Percentiles rank a stretch among this genome's conserved stretches.
Conservation (phyloP, 2,888 invertebrate species). For the Halocaridina rubra region DNA sequence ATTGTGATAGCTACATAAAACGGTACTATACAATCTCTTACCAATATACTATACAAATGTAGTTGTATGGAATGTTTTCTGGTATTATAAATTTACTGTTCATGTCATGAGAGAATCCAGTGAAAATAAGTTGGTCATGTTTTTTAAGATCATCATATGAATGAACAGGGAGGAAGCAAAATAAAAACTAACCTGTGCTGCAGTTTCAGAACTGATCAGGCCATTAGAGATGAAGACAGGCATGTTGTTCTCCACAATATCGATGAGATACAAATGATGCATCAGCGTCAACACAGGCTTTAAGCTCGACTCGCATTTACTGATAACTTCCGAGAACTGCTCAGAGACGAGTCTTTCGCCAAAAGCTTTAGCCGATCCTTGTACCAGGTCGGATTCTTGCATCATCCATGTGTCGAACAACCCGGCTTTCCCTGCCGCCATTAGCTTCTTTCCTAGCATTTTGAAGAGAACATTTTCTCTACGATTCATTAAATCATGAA, state of each 20-base stretch:
- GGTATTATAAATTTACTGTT: no score
- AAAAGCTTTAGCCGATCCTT: slow-evolving; percentile 63
- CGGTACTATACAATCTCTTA: no score
- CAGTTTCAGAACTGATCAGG: slow-evolving; percentile 51
- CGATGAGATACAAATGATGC: slow-evolving; percentile 61
- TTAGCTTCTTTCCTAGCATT: slow-evolving; percentile 56
- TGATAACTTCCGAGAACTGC: slow-evolving; percentile 53
- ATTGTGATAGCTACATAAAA: no score
- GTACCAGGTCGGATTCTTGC: slow-evolving; percentile 64
- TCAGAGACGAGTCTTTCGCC: slow-evolving; percentile 63
- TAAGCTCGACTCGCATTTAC: slow-evolving; percentile 47
- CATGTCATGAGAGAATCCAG: no score
- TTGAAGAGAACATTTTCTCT: slow-evolving; percentile 60
- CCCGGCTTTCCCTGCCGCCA: slow-evolving; percentile 53
- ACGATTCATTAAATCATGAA: slow-evolving; percentile 57
- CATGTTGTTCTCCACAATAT: slow-evolving; percentile 58
- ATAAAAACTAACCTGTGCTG: slow-evolving; percentile 33
- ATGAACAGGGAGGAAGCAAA: no score
- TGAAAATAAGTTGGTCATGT: no score
- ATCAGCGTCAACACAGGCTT: slow-evolving; percentile 59
- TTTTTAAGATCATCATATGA: no score
- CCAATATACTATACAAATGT: no score
- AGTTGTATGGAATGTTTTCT: no score
- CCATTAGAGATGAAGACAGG: slow-evolving; percentile 57
- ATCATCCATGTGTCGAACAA: slow-evolving; percentile 65